These are phyloP conservation scores for Oasisia sp. DNA, from an alignment of 2,888 invertebrate species.

Conservation along the genomic window DNA sequence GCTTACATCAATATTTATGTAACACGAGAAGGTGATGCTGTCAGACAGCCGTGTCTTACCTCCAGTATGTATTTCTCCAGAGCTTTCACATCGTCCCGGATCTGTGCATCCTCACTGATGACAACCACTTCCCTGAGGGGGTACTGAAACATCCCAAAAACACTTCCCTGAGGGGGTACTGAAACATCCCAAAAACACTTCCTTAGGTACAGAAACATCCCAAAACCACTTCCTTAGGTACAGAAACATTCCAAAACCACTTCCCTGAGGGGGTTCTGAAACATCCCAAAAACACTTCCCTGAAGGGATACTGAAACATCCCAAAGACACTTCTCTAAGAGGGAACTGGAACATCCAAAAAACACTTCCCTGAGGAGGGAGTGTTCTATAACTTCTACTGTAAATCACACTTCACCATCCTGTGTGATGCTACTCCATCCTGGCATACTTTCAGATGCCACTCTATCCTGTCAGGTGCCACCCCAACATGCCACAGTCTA, in stretches of 20 bases:
- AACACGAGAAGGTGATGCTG: not conserved
- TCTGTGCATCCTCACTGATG: slow-evolving; percentile 82
- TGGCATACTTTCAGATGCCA: too few species aligned
- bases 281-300: slow-evolving; percentile 79
- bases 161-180: slow-evolving; percentile 93
- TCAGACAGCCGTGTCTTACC: slow-evolving; percentile 46
- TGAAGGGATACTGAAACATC: slow-evolving; percentile 58
- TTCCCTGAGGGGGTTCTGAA: slow-evolving; percentile 89
- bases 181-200: slow-evolving; percentile 75
- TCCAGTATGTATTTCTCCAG: slow-evolving; percentile 87
- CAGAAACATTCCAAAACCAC: slow-evolving; percentile 74
- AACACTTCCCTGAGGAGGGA: slow-evolving; percentile 96
- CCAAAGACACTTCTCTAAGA: slow-evolving; percentile 86
- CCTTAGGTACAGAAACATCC: slow-evolving; percentile 80
- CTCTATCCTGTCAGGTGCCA: too few species aligned
- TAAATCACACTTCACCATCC: too few species aligned
- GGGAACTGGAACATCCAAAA: slow-evolving; percentile 76
- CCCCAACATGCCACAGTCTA: too few species aligned
- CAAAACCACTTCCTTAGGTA: slow-evolving; percentile 91
- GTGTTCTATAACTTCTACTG: slow-evolving; percentile 59
- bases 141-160: slow-evolving; percentile 75
- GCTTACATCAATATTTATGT: too few species aligned
- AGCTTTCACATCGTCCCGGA: slow-evolving; percentile 81
- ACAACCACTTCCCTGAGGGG: slow-evolving; percentile 96
- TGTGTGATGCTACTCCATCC: too few species aligned